Evolutionary conservation across 2,113 vertebrate genomes (phyloP).

Genomic region (Mormyrus lacerda): DNA sequence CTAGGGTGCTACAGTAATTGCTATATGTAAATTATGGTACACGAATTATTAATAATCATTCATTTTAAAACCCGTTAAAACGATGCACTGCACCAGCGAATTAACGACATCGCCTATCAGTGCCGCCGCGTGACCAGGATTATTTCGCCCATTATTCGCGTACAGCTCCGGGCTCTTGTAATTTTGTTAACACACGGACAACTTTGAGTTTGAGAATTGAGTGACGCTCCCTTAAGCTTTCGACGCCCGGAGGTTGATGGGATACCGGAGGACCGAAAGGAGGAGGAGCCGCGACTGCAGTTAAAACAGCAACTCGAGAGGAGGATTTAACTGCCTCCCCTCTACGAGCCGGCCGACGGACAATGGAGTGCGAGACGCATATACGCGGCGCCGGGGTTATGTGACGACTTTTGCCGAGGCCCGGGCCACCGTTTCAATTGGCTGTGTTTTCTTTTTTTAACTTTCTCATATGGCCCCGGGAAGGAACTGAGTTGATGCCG

Average conservation of each 20-base stretch:
- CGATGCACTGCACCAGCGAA: not conserved
- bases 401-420: constrained; percentile 32
- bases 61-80: not conserved
- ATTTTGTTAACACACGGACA: not conserved
- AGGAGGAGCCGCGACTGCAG: constrained; percentile 38
- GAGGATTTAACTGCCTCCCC: constrained; percentile 21
- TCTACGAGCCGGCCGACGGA: constrained; percentile 15
- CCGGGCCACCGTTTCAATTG: not conserved
- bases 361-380: not conserved
- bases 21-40: not conserved
- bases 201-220: not conserved
- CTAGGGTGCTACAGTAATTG: not conserved
- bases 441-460: constrained; percentile 24
- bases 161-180: not conserved
- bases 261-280: constrained; percentile 40
- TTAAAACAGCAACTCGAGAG: constrained; percentile 32
- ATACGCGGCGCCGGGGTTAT: constrained; percentile 27
- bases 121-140: not conserved
- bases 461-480: constrained; percentile 8
- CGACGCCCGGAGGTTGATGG: constrained; percentile 38
- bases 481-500: constrained; percentile 50
- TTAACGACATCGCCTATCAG: not conserved
- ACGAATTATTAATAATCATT: not conserved
- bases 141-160: not conserved
- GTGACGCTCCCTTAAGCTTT: constrained; percentile 44